These are phyloP conservation scores for Magallana angulata DNA, from an alignment of 1,140 invertebrate genomes.

Conservation along the genomic window DNA sequence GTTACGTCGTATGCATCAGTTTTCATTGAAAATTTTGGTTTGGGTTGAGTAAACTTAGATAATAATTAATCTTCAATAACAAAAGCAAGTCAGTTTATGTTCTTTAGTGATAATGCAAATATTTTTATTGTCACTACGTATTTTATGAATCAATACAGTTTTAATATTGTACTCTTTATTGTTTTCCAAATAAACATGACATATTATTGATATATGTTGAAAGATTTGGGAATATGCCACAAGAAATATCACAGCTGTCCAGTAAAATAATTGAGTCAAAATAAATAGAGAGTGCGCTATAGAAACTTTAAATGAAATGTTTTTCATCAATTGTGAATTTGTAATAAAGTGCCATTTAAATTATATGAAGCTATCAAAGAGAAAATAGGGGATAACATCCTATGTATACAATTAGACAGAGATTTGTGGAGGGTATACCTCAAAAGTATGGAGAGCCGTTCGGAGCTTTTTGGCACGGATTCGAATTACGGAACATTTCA, in stretches of 20 bases:
- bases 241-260: not conserved
- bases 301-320: not conserved
- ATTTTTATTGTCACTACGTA: conserved; percentile 16
- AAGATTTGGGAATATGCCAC: conserved; percentile 1
- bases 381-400: not conserved
- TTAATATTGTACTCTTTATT: conserved; percentile 7
- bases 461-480: not conserved
- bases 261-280: not conserved
- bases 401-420: not conserved
- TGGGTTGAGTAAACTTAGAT: not conserved
- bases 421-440: conserved; percentile 15
- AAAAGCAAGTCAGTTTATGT: not conserved
- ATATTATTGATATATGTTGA: not conserved
- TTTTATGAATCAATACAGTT: conserved; percentile 16
- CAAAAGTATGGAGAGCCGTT: not conserved
- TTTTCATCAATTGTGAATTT: conserved; percentile 3
- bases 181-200: not conserved
- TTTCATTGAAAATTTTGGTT: not conserved
- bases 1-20: not conserved
- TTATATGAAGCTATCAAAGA: not conserved
- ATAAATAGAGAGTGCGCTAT: not conserved
- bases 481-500: not conserved
- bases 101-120: not conserved
- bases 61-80: conserved; percentile 9
- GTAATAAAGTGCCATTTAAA: not conserved